Conservation (phyloP, 2,113 vertebrate genomes). For the Bubo blakistoni region DNA sequence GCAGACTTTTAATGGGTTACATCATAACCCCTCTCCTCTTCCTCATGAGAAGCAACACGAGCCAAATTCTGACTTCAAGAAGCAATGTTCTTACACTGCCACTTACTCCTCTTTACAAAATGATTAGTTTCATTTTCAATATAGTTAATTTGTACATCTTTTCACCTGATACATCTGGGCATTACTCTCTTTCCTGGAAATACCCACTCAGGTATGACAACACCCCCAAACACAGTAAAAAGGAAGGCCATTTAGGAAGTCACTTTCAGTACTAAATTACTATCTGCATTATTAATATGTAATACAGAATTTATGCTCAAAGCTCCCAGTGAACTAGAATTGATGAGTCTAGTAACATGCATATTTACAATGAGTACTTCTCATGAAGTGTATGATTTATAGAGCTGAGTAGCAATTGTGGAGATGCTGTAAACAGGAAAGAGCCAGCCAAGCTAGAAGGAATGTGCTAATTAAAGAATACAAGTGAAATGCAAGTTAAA, state of each 20-base stretch:
- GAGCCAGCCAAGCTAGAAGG: constrained; percentile 30
- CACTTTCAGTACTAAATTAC: background rate
- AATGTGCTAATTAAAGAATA: constrained; percentile 44
- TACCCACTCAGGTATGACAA: background rate
- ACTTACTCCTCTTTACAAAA: background rate
- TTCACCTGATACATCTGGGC: background rate
- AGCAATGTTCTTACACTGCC: background rate
- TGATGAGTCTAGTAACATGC: background rate
- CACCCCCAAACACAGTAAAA: background rate
- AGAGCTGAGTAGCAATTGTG: background rate
- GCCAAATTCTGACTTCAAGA: background rate
- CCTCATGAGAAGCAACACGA: background rate
- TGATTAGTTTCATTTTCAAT: background rate
- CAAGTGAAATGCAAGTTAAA: constrained; percentile 29
- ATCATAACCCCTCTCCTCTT: background rate
- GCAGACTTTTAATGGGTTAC: background rate
- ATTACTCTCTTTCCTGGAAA: background rate
- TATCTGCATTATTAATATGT: background rate
- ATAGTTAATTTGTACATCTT: background rate
- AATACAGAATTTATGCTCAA: background rate
- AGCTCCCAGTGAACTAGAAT: background rate
- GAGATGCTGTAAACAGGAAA: constrained; percentile 56
- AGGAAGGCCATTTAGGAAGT: background rate
- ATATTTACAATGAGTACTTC: background rate
- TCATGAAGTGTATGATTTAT: background rate